Evolutionary conservation across 2,797 vertebrate genomes (phyloP), one percentile per base, ranked within the genome.

Genomic region (Kryptolebias ocellatus): DNA sequence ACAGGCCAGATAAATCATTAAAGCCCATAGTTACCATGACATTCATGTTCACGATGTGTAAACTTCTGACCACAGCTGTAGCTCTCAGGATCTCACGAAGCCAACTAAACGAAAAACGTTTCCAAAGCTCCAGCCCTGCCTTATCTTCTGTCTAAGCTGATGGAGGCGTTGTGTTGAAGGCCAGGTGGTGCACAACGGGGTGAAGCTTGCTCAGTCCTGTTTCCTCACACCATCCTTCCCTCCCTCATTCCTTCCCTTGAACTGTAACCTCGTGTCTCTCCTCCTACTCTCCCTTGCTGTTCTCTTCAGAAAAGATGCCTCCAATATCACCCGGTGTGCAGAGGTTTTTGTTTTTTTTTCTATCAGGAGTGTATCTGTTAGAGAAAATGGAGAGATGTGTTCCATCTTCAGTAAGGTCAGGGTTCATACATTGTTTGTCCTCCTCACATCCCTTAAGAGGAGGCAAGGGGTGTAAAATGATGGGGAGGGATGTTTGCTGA

Each of bases 161-260:
- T 72, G 67, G 69, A 46, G 34, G 64, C 64, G 9, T 67, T 84
- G 73, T 70, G 70, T 15, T 61, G 65, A 77, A 71, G 68, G 64
- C 79, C 86, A 78, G 78, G 71, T 83, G 79, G 15, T 51, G 61
- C 64, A 62, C 18, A 12, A 24, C 45, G 47, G 75, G 37, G 42
- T 53, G n/a, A 65, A 73, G 67, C 80, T 24, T 24, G 20, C 20
- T 24, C 20, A 16, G 58, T 60, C 53, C 39, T 27, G n/a, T 34
- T 84, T 80, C 70, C 74, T 64, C 0, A 70, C 74, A 64, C 74
- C 60, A 15, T 85, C 73, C 61, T 28, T 66, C 46, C 78, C 83
- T 87, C 86, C 87, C 72, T 87, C 86, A 84, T 88, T 89, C 86
- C 60, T 87, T 87, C 63, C 85, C 84, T 87, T 90, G 90, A 90